phyloP scores from a whole-genome alignment of 1,140 invertebrate genomes.

The Procambarus virginalis region DNA sequence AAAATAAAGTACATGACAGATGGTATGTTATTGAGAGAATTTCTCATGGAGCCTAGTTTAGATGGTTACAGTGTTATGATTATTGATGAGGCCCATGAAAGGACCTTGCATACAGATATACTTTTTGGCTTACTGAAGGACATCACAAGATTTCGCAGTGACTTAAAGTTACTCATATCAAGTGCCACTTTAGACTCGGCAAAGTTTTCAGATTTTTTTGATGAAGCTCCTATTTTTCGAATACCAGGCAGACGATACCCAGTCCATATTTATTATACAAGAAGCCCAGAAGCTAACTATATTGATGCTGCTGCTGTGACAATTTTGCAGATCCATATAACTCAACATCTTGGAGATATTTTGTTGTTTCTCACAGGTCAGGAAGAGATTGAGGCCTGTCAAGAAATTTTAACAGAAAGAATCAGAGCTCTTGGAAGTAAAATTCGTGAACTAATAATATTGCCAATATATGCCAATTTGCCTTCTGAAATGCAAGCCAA shows the following conservation, averaged over 20 bases:
- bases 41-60: slow-evolving; percentile 96
- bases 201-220: slow-evolving; percentile 99
- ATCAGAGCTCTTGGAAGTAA: slow-evolving; percentile 92
- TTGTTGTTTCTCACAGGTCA: slow-evolving; percentile 96
- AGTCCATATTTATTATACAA: slow-evolving; percentile 98
- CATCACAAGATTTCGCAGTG: slow-evolving; percentile 93
- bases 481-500: slow-evolving; percentile 99
- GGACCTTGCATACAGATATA: slow-evolving; percentile 98
- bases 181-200: slow-evolving; percentile 98
- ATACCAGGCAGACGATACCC: slow-evolving; percentile 91
- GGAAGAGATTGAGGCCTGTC: slow-evolving; percentile 97
- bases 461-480: slow-evolving; percentile 98
- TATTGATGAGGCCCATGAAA: slow-evolving; percentile 99
- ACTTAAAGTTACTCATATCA: slow-evolving; percentile 97
- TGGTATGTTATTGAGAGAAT: slow-evolving; percentile 97
- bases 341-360: slow-evolving; percentile 95
- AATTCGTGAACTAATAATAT: slow-evolving; percentile 92
- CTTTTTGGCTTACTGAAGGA: slow-evolving; percentile 99
- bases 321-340: slow-evolving; percentile 97
- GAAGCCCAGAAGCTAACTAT: slow-evolving; percentile 98
- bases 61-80: slow-evolving; percentile 97
- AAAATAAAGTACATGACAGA: slow-evolving; percentile 99
- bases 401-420: slow-evolving; percentile 93
- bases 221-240: slow-evolving; percentile 97
- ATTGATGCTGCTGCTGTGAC: slow-evolving; percentile 97